Percentiles rank a stretch among this genome's conserved stretches.
phyloP scores from a whole-genome alignment of 92 coral and sea anemone species.

The Umimayanthus kanabou region DNA sequence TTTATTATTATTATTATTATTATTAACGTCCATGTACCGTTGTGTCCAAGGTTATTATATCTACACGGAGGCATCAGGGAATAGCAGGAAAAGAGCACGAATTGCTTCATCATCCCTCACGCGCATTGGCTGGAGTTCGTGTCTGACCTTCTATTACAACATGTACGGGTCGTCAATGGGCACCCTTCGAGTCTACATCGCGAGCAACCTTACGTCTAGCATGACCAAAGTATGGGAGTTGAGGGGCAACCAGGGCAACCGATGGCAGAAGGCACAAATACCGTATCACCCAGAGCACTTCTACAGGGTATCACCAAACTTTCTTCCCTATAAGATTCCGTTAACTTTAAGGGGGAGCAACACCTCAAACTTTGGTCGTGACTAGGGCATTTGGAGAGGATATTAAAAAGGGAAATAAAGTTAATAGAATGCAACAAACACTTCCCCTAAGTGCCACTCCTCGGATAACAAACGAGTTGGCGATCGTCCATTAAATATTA shows the following conservation, averaged over 20 bases:
- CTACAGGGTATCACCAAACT: slow-evolving; percentile 3
- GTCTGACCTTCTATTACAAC: slow-evolving; percentile 26
- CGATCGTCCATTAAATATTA: too few relatives aligned
- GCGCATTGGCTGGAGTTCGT: background rate
- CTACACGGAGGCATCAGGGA: background rate
- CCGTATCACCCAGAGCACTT: background rate
- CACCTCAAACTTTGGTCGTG: too few relatives aligned
- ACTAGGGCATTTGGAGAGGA: too few relatives aligned
- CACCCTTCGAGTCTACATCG: slow-evolving; percentile 15
- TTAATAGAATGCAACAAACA: too few relatives aligned
- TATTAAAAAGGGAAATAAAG: too few relatives aligned
- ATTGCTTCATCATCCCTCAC: background rate
- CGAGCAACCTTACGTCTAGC: background rate
- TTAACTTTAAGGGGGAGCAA: too few relatives aligned
- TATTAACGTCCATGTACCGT: background rate
- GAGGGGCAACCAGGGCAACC: slow-evolving; percentile 8
- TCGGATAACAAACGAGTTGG: too few relatives aligned
- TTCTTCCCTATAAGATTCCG: background rate
- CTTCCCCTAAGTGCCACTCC: too few relatives aligned
- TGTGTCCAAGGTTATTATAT: slow-evolving; percentile 16
- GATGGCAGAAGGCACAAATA: slow-evolving; percentile 32
- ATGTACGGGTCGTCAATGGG: slow-evolving; percentile 23
- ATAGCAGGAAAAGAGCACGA: background rate
- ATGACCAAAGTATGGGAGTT: slow-evolving; percentile 20
- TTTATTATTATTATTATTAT: too few relatives aligned